Conservation (phyloP, 1,140 invertebrate genomes). For the Venturia canescens region DNA sequence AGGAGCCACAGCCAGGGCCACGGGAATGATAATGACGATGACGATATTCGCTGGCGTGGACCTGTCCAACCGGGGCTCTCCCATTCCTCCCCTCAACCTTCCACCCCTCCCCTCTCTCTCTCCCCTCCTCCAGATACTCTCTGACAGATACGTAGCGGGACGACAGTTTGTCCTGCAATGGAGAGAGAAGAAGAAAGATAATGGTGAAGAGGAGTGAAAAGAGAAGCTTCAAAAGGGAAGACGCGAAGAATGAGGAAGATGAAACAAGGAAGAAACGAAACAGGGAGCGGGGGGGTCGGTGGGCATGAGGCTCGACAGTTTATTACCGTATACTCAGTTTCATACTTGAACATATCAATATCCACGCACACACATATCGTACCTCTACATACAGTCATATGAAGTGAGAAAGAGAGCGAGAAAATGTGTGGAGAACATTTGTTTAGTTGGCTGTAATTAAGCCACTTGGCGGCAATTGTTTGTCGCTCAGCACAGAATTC, state of each 20-base stretch:
- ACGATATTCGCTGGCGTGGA: slow-evolving; percentile 47
- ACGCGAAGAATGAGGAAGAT: slow-evolving; percentile 23
- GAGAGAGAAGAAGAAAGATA: slow-evolving; percentile 1
- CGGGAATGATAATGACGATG: slow-evolving; percentile 47
- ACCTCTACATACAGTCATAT: not conserved
- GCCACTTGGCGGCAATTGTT: slow-evolving; percentile 78
- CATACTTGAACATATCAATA: not conserved
- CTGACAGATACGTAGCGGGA: slow-evolving; percentile 10
- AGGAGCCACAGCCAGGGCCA: not conserved
- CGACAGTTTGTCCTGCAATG: not conserved
- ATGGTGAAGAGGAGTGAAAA: slow-evolving; percentile 17
- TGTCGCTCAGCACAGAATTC: slow-evolving; percentile 78
- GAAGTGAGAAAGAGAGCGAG: slow-evolving; percentile 21
- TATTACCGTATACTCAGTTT: not conserved
- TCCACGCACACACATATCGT: not conserved
- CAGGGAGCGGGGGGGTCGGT: not conserved
- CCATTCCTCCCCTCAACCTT: slow-evolving; percentile 10
- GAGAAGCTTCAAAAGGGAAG: not conserved
- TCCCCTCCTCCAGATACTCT: not conserved
- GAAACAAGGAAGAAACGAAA: slow-evolving; percentile 5
- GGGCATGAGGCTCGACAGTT: not conserved
- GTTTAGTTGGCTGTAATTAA: slow-evolving; percentile 78
- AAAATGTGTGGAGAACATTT: slow-evolving; percentile 68
- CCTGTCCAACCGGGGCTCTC: slow-evolving; percentile 44
- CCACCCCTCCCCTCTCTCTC: slow-evolving; percentile 4